A percentile compares a stretch with the other conserved stretches of the same genome.
phyloP scores from a whole-genome alignment of 2,797 vertebrate species.

The Lemur catta region DNA sequence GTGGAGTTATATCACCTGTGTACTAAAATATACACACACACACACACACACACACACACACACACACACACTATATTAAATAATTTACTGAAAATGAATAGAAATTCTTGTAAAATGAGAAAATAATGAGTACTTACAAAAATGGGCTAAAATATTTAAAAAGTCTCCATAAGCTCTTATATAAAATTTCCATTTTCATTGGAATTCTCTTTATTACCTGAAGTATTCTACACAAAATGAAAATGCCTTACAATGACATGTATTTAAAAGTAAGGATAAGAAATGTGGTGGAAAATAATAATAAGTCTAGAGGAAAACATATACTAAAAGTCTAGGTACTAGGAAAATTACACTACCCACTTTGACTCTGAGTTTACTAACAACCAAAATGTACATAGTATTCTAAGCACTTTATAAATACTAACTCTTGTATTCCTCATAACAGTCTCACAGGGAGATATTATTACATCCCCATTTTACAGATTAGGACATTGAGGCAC shows the following conservation, averaged over 20 bases:
- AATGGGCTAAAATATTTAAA: neutral
- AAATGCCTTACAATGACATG: neutral
- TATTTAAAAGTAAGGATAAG: neutral
- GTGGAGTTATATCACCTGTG: neutral
- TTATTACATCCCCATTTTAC: neutral
- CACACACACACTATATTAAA: neutral
- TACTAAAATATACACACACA: neutral
- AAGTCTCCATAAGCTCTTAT: neutral
- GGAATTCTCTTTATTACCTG: neutral
- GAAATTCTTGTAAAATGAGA: neutral
- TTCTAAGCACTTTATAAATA: neutral
- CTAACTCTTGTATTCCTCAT: neutral
- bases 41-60: no score
- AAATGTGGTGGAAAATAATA: neutral
- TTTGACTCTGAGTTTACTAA: neutral
- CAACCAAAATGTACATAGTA: neutral
- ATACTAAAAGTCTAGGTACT: neutral
- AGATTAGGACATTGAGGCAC: neutral
- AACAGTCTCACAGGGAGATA: neutral
- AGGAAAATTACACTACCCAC: neutral
- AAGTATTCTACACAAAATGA: neutral
- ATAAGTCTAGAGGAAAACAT: neutral
- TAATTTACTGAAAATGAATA: constrained; percentile 26
- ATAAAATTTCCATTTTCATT: neutral
- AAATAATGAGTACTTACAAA: neutral